Evolutionary conservation across 2,888 invertebrate species (phyloP).

Genomic region (Rotaria magnacalcarata): DNA sequence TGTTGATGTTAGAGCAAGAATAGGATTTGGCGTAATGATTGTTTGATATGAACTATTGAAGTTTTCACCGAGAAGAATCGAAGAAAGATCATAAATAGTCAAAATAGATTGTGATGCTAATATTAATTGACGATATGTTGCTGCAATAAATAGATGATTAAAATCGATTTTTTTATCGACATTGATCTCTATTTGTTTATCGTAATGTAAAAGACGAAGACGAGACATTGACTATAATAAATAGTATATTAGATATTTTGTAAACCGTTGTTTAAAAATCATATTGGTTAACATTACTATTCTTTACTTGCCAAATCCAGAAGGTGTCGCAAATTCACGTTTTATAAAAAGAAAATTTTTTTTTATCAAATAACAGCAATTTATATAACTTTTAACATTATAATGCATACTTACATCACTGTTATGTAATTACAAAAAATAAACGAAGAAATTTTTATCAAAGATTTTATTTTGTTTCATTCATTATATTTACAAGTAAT

Average conservation of each 20-base stretch:
- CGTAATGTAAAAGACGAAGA: background rate
- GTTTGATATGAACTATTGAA: background rate
- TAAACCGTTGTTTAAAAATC: background rate
- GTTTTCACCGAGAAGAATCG: background rate
- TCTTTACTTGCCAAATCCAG: background rate
- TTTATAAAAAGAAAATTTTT: background rate
- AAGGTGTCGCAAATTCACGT: background rate
- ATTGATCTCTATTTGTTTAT: background rate
- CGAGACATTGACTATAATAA: background rate
- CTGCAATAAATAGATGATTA: background rate
- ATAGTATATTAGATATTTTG: background rate
- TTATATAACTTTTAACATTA: too few species aligned
- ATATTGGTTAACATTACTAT: constrained; percentile 5
- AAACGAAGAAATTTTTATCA: too few species aligned
- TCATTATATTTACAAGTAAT: too few species aligned
- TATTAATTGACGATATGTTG: background rate
- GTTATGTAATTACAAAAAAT: background rate
- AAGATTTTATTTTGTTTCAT: too few species aligned
- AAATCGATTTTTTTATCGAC: background rate
- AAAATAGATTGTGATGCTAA: background rate
- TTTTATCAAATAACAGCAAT: too few species aligned
- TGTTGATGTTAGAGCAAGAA: background rate
- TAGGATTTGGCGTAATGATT: background rate
- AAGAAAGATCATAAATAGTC: background rate
- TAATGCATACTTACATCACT: background rate